Evolutionary conservation across 2,888 invertebrate species (phyloP), one percentile per base, ranked within the genome.

Genomic region (Pollenia angustigena): DNA sequence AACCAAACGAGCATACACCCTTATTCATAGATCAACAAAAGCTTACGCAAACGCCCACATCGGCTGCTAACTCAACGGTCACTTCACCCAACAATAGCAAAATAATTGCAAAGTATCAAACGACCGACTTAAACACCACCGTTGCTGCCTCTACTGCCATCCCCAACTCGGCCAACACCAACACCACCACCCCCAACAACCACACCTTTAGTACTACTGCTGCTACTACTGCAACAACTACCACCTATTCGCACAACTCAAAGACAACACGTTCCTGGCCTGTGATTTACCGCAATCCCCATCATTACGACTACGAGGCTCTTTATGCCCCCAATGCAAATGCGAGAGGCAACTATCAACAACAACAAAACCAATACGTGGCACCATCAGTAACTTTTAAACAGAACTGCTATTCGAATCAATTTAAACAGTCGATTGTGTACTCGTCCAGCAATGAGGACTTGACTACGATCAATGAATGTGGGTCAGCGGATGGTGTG

Each of bases 201-300:
- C 69, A 82, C 69, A 68, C 64, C 69, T 79, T 69, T 12, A 68
- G 66, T 79, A 72, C 82, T 58, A 58, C 80, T 78, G 79, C 87
- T 52, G 80, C 88, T 54, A 81, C 86, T 18, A 81, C 88, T 76
- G 86, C 86, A 58, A 88, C 89, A 32, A 86, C 86, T 72, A 89
- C 90, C 81, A 91, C 90, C 68, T 93, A 93, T 85, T 92, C 91
- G 85, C 92, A 93, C 87, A 93, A 93, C 87, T 92, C 93, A 40
- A 93, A 92, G 88, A 93, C 93, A 48, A 93, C 93, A 6, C 92
- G 93, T 66, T 93, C 93, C 87, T 93, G 93, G 93, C 93, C 93
- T 0, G 93, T 93, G n/a, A 93, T 93, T 75, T 93, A 93, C 88
- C 91, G 93, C 62, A 93, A 93, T 90, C 93, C 92, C 0, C 92